A percentile compares a stretch with the other conserved stretches of the same genome.
phyloP scores from a whole-genome alignment of 2,797 vertebrate species.

The Poecile montanus region DNA sequence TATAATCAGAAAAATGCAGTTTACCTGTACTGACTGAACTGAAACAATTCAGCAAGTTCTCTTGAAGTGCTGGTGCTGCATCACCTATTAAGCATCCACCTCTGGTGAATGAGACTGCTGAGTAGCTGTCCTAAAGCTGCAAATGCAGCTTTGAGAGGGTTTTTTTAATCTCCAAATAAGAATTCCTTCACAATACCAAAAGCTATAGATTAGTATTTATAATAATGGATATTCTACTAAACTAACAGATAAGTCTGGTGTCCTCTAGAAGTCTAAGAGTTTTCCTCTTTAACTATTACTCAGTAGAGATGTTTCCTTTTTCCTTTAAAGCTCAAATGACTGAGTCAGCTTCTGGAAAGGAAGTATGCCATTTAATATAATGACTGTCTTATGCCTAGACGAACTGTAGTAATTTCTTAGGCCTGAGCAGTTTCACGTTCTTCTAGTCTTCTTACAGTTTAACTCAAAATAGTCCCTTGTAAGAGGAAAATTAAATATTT shows the following conservation, averaged over 20 bases:
- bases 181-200: background rate
- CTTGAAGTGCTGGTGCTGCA: background rate
- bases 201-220: background rate
- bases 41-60: background rate
- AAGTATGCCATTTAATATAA: background rate
- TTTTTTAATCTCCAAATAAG: background rate
- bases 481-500: background rate
- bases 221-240: background rate
- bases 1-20: background rate
- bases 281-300: background rate
- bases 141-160: background rate
- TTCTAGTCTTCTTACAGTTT: background rate
- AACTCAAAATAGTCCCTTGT: background rate
- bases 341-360: background rate
- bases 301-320: background rate
- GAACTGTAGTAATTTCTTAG: background rate
- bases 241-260: background rate
- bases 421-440: background rate
- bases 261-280: background rate
- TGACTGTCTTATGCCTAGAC: background rate
- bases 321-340: background rate
- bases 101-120: background rate
- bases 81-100: background rate
- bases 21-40: background rate
- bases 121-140: background rate